phyloP scores from a whole-genome alignment of 2,888 invertebrate genomes.

The Ellobium chinense region DNA sequence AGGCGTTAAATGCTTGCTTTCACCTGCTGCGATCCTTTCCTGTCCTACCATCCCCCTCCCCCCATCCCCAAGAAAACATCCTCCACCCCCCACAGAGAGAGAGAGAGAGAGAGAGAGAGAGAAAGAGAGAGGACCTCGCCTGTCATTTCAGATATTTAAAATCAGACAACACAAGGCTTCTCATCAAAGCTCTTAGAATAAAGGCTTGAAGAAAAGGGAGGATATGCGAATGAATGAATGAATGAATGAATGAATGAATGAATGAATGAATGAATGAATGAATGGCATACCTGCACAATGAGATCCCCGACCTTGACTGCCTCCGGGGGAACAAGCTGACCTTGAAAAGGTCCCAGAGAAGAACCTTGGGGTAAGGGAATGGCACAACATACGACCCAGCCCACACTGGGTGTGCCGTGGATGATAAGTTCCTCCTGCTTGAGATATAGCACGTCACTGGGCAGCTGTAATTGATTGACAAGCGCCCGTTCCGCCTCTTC shows the following conservation, averaged over 20 bases:
- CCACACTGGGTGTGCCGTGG: constrained; percentile 59
- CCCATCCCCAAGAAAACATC: background rate
- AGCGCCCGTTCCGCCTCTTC: constrained; percentile 49
- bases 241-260: background rate
- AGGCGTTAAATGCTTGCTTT: too few relatives aligned
- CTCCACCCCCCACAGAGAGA: constrained; percentile 2
- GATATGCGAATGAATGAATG: background rate
- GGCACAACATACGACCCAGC: constrained; percentile 66
- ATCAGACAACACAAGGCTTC: too few relatives aligned
- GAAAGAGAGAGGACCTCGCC: constrained; percentile 3
- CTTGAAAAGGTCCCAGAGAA: constrained; percentile 69
- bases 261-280: background rate
- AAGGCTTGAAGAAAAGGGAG: background rate
- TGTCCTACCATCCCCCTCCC: background rate
- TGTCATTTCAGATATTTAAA: too few relatives aligned
- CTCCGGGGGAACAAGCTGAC: constrained; percentile 64
- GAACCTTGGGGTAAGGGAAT: constrained; percentile 67
- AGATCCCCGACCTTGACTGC: constrained; percentile 67
- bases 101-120: constrained; percentile 9
- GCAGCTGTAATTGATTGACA: constrained; percentile 63
- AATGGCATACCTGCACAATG: constrained; percentile 64
- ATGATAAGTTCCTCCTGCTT: constrained; percentile 64
- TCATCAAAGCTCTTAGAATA: too few relatives aligned
- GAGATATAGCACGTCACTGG: constrained; percentile 65
- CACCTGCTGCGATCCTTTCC: background rate